phyloP scores from a whole-genome alignment of 2,113 vertebrate species.

The Anas platyrhynchos region DNA sequence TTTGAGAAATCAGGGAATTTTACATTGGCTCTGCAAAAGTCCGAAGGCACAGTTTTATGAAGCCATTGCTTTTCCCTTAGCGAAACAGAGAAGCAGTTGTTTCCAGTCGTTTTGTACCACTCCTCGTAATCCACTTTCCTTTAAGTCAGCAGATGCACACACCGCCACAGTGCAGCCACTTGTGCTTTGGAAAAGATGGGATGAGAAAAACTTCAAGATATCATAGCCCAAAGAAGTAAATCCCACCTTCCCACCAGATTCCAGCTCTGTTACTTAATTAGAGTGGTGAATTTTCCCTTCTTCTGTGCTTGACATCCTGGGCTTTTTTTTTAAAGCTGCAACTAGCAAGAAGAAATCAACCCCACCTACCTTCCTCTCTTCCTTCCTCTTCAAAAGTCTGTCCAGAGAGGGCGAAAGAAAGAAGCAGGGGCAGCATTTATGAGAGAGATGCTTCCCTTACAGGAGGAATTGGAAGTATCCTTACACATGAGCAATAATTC shows the following conservation, averaged over 20 bases:
- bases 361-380: neutral
- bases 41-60: accelerated
- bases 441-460: neutral
- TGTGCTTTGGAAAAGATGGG: neutral
- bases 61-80: neutral
- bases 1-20: neutral
- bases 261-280: neutral
- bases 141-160: accelerated
- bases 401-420: neutral
- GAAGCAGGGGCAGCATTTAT: neutral
- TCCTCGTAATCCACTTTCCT: neutral
- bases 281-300: neutral
- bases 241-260: neutral
- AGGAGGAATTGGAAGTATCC: neutral
- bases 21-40: neutral
- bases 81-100: neutral
- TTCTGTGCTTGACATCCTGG: neutral
- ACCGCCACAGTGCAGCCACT: neutral
- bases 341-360: neutral
- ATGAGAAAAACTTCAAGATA: neutral
- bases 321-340: neutral
- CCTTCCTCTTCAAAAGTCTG: neutral
- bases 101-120: neutral
- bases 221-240: neutral
- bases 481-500: neutral